A percentile compares a stretch with the other conserved stretches of the same genome.
Conservation (phyloP, 2,113 vertebrate genomes). For the Aramus guarauna region DNA sequence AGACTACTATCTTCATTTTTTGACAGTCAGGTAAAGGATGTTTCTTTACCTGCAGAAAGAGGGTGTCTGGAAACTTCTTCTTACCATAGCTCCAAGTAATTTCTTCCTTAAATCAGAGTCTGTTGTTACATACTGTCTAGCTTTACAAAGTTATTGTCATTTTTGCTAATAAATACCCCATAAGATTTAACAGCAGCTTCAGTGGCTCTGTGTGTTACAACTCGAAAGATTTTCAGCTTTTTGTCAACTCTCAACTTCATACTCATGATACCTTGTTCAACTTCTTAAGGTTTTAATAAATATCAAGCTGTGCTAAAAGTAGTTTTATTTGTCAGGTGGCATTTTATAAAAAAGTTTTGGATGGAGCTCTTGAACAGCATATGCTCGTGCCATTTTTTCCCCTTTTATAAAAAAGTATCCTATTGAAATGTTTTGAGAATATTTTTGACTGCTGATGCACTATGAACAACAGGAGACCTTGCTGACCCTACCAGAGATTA, state of each 20-base stretch:
- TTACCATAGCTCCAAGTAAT: background rate
- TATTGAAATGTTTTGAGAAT: conserved; percentile 46
- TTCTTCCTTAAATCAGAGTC: background rate
- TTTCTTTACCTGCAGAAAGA: background rate
- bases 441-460: conserved; percentile 9
- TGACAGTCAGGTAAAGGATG: background rate
- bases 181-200: background rate
- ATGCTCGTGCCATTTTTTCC: background rate
- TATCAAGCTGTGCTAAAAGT: background rate
- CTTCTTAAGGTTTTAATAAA: background rate
- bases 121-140: background rate
- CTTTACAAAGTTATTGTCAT: background rate
- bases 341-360: background rate
- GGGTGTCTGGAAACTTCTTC: background rate
- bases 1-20: background rate
- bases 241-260: background rate
- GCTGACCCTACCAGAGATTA: conserved; percentile 56
- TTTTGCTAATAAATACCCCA: background rate
- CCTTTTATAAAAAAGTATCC: background rate
- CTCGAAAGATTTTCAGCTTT: background rate
- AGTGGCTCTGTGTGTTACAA: background rate
- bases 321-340: background rate
- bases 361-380: background rate
- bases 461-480: conserved; percentile 45
- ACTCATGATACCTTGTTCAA: background rate